Evolutionary conservation across 2,113 vertebrate genomes (phyloP), one percentile per base, ranked within the genome.

Genomic region (Mirza zaza): DNA sequence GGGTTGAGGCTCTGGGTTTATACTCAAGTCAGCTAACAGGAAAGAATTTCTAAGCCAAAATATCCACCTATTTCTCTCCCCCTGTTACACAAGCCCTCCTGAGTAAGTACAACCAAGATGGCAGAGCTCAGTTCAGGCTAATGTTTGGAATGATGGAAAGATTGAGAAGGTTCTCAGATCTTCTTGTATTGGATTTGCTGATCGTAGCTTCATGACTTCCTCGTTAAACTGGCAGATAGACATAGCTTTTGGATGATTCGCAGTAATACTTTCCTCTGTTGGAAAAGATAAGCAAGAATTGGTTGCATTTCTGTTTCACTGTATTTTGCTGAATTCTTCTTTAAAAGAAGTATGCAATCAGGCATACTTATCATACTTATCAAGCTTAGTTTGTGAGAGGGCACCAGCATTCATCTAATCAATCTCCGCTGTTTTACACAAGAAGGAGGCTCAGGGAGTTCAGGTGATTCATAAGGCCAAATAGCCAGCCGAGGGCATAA

Each of bases 1-100:
- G 21, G 71, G 11, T 42, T 11, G 34, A 92, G 25, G 3, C 45
- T 81, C 32, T 95, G 18, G 57, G 34, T 67, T 81, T 91, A 18
- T 50, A 79, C 32, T 96, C 75, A 80, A 45, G 57, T 96, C 1
- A 27, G 90, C 52, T n/a, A 65, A 17, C 36, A 71, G 79, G 45
- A 79, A 95, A 84, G 75, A 86, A 91, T 83, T 59, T 80, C 27
- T 70, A 67, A 89, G 95, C 52, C 34, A 75, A 86, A 91, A 73
- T 45, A 59, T 27, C 55, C 45, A 6, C 21, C 71, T 71, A 23
- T 87, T 87, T 87, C n/a, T 63, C 67, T 80, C 20, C 7, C 36
- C 20, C 15, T 8, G 2, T 3, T 27, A 34, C 6, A n/a, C 8
- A 25, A 8, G 17, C 7, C 20, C 39, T 91, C 55, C 57, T 83